A percentile compares a stretch with the other conserved stretches of the same genome.
These are phyloP conservation scores for Trichacis sp. DNA, from an alignment of 2,888 invertebrate species.

Conservation along the genomic window DNA sequence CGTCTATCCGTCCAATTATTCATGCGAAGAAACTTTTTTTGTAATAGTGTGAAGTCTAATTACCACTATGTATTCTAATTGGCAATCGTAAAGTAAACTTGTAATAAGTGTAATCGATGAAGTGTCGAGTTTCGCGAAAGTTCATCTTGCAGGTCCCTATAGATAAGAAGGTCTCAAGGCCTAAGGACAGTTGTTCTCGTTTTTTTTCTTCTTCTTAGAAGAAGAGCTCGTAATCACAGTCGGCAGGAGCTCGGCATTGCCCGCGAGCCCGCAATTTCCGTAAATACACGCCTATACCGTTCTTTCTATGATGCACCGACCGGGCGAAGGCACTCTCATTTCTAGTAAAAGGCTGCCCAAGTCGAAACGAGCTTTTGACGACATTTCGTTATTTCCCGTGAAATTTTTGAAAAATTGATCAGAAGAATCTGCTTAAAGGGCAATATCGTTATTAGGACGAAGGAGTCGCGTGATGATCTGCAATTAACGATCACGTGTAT, in stretches of 20 bases:
- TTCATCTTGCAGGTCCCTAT: conserved; percentile 19
- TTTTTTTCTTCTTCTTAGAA: too few relatives aligned
- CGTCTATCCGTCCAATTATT: too few relatives aligned
- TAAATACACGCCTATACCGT: conserved; percentile 62
- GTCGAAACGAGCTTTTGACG: conserved; percentile 5
- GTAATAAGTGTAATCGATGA: conserved; percentile 22
- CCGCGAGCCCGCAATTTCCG: conserved; percentile 64
- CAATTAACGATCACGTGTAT: conserved; percentile 20
- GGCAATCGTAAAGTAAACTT: too few relatives aligned
- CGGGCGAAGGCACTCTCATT: conserved; percentile 2
- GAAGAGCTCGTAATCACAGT: conserved; percentile 50
- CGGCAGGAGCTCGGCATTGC: conserved; percentile 59
- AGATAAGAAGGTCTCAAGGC: conserved; percentile 47
- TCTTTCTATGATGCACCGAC: conserved; percentile 23
- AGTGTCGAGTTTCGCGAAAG: conserved; percentile 25
- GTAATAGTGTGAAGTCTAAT: too few relatives aligned
- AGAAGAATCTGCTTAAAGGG: too few relatives aligned
- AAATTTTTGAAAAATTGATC: background rate
- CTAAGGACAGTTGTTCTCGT: conserved; percentile 57
- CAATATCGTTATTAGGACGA: conserved; percentile 15
- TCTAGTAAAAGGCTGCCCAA: conserved; percentile 5
- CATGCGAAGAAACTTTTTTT: too few relatives aligned
- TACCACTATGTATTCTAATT: too few relatives aligned
- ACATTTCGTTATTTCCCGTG: background rate
- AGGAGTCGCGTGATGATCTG: conserved; percentile 27